Base-by-base conservation (phyloP, 2,797 vertebrate species). In the Mormyrops attenuatus region DNA sequence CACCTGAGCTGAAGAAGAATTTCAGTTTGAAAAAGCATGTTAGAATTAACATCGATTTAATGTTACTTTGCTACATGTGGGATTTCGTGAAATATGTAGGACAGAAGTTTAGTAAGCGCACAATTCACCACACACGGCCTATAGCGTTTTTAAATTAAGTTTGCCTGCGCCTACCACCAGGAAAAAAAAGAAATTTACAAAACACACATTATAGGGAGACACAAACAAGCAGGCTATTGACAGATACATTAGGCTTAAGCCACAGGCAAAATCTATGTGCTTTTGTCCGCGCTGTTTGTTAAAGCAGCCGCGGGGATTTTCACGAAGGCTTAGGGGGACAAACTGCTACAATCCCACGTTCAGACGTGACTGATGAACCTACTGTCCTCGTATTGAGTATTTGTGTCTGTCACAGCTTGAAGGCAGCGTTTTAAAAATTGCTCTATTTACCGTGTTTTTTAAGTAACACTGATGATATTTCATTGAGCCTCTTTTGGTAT, bases 241-340 rank as follows among this genome's bases (percentile, higher is more conserved):
- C 85, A 87, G 50, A 88, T 50, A 87, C 50, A n/a, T 80, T 80
- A 80, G 50, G 41, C 63, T 55, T 38, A 84, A 52, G 52, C 50
- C 34, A 47, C 38, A 53, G 66, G 50, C 63, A 88, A 38, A 41
- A 34, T 82, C 85, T 26, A 22, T 55, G 84, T 41, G 47, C 63
- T 69, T 89, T 82, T 89, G 77, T 82, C 26, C 50, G 49, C 20
- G 34, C 20, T 80, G 50, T 88, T 88, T 77, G 60, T 49, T 87
- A 77, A 88, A 47, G 30, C 69, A 89, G 85, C 63, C 41, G 77
- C 41, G 77, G 77, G 77, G 41, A 82, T 82, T 82, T 82, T 82
- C 77, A 47, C 7, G 41, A 82, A 47, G 41, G 77, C 41, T 82
- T 82, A 44, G 41, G 3, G 6, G 77, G 41, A 82, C 38, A 82